Base-by-base conservation (phyloP, 2,113 vertebrate genomes). In the Albula goreensis region DNA sequence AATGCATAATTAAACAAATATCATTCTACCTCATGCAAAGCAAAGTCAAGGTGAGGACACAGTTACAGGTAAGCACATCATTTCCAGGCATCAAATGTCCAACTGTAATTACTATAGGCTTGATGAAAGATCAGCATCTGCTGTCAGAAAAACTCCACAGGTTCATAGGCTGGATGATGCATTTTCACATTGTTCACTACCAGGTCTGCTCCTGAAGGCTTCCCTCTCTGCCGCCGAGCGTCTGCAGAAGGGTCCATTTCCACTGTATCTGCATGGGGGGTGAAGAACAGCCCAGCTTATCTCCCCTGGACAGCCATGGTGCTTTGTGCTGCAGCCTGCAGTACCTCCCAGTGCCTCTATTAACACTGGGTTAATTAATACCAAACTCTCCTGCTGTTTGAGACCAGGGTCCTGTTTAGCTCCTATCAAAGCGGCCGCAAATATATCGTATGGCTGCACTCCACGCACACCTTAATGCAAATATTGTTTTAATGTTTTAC, bases 311-410 rank as follows among this genome's bases (percentile, higher is more conserved):
- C 92, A 92, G 91, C 63, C 83, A 22, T 9, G 82, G 88, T 87
- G 89, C 88, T 17, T 50, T 13, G 60, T 78, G 53, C 81, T 81
- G 86, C 87, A 86, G 84, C 87, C 88, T 48, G 82, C 88, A 90
- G 84, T 92, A 91, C 87, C 89, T 89, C 84, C 90, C 91, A 91
- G 92, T 91, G 91, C 91, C 89, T 88, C 90, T 89, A 93, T 94
- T 94, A 94, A 93, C 89, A 90, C 88, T 87, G 89, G 93, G 90
- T 94, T 95, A 94, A 95, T 94, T 95, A 94, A 95, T 93, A 88
- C 88, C 90, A 92, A 93, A 91, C 91, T 93, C 92, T 92, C 90
- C 92, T 91, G 90, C 90, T 81, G 49, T 50, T 90, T 91, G 90
- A 50, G 80, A 50, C 82, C 80, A 51, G 41, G 51, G 63, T 84